Conservation (phyloP, 2,888 invertebrate genomes). For the Lacanobia wlatinum region DNA sequence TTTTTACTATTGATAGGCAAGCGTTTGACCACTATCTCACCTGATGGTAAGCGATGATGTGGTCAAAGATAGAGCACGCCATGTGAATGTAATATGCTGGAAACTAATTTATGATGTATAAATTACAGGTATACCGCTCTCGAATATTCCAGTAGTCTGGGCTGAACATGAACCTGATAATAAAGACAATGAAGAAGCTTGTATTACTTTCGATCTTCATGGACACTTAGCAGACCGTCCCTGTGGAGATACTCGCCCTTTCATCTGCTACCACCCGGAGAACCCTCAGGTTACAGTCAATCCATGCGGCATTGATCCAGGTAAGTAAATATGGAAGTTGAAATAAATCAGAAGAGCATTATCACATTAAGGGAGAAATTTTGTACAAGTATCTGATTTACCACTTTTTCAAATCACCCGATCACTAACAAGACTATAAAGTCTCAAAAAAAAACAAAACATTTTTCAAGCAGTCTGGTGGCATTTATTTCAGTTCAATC, state of each 20-base stretch:
- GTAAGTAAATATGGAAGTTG: not conserved
- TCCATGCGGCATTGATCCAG: constrained; percentile 57
- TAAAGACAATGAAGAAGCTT: constrained; percentile 7
- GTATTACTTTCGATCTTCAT: constrained; percentile 1
- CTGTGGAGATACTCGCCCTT: not conserved
- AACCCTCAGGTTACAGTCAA: constrained; percentile 16
- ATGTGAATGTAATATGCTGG: not conserved
- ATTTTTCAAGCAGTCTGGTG: no score
- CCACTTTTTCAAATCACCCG: no score
- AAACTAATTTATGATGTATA: not conserved
- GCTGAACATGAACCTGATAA: constrained; percentile 11
- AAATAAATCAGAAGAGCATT: no score
- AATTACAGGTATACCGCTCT: constrained; percentile 53
- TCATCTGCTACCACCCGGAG: constrained; percentile 46
- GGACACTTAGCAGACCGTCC: constrained; percentile 1
- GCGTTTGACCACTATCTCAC: no score
- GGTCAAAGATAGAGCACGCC: no score
- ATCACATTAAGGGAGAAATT: no score
- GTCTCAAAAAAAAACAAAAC: no score
- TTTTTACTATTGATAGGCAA: no score
- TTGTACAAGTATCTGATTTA: no score
- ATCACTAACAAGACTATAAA: no score
- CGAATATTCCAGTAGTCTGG: constrained; percentile 48
- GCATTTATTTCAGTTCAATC: no score
- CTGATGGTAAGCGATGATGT: no score